Evolutionary conservation across 2,113 vertebrate species (phyloP).

Genomic region (Lepus europaeus): DNA sequence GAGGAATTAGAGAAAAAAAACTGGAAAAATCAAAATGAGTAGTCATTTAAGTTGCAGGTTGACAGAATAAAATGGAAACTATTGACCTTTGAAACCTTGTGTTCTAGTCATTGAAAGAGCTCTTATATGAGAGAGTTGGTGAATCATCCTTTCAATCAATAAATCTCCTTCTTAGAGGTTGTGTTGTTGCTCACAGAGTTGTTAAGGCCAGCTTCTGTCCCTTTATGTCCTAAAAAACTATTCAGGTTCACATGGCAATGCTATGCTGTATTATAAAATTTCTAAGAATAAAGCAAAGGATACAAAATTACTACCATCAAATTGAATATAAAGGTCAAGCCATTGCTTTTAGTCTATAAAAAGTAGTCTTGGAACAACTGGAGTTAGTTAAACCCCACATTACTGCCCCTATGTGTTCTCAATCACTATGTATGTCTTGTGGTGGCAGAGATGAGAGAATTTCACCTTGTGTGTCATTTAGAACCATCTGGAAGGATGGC

Average conservation of each 20-base stretch:
- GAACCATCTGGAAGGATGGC: neutral
- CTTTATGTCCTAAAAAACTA: neutral
- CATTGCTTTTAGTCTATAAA: neutral
- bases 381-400: neutral
- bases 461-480: neutral
- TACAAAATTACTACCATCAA: conserved; percentile 52
- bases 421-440: neutral
- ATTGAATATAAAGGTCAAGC: neutral
- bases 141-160: conserved; percentile 39
- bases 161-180: neutral
- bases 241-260: neutral
- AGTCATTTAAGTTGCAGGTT: neutral
- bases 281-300: conserved; percentile 32
- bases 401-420: neutral
- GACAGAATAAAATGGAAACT: conserved; percentile 34
- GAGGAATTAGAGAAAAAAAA: neutral
- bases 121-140: neutral
- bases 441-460: neutral
- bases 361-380: conserved; percentile 47
- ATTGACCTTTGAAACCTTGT: conserved; percentile 45
- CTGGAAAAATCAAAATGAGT: neutral
- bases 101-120: neutral
- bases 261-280: neutral
- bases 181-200: neutral
- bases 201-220: neutral